These are phyloP conservation scores for Sandelia bainsii DNA, from an alignment of 2,797 vertebrate species.

Conservation along the genomic window DNA sequence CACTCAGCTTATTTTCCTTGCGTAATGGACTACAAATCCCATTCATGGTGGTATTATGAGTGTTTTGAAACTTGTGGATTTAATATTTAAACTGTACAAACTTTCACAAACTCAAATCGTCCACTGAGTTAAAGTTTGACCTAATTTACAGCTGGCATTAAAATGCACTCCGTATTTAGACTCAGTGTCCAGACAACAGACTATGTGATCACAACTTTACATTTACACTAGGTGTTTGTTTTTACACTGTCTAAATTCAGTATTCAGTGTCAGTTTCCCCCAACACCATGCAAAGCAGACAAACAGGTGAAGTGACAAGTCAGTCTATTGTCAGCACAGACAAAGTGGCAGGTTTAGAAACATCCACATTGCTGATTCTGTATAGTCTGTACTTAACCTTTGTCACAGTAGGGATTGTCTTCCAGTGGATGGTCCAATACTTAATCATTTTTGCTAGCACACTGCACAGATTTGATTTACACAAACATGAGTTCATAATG, in stretches of 20 bases:
- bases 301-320: constrained; percentile 6
- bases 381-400: background rate
- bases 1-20: background rate
- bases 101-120: background rate
- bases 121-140: background rate
- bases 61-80: constrained; percentile 1
- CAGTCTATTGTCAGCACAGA: background rate
- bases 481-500: background rate
- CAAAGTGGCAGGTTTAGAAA: constrained; percentile 2
- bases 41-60: background rate
- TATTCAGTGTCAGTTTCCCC: too few relatives aligned
- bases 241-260: too few relatives aligned
- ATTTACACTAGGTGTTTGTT: background rate
- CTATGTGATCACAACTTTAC: background rate
- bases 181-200: too few relatives aligned
- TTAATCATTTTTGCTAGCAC: background rate
- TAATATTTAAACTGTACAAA: constrained; percentile 1
- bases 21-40: background rate
- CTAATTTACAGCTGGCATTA: background rate
- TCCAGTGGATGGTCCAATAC: background rate
- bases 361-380: background rate
- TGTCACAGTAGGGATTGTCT: background rate
- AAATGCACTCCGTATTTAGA: background rate
- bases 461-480: background rate
- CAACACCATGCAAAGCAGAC: background rate